Evolutionary conservation across 2,797 vertebrate genomes (phyloP), one percentile per base, ranked within the genome.

Genomic region (Poeciliopsis gracilis): DNA sequence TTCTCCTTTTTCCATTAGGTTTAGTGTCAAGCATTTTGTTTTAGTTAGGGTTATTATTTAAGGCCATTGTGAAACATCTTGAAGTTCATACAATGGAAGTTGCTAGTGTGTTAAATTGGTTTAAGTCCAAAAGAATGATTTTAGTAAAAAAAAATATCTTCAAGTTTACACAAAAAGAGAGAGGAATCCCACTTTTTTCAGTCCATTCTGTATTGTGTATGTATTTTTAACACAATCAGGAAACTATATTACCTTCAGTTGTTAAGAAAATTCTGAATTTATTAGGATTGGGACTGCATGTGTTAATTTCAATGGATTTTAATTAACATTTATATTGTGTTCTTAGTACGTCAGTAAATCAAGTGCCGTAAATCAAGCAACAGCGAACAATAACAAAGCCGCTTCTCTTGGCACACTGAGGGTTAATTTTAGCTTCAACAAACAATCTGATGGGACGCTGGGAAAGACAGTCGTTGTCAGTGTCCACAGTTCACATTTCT

Each of bases 1-100:
- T 75, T 75, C 76, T 81, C 47, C 83, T 69, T 79, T 49, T 63
- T 74, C 55, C 10, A 43, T 69, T 69, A 43, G 66, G 38, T n/a
- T 23, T n/a, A 13, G 11, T 25, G n/a, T 41, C 23, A 2, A 43
- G 25, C 66, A 69, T 69, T 43, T 69, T 69, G 25, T 69, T 10
- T 12, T n/a, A 25, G 20, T 43, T 69, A 43, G 61, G 33, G 61
- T 41, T 6, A 43, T 38, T 69, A 69, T 41, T 43, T 69, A 12
- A 13, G 38, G 38, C 36, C 61, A 66, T 38, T 66, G 33, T 66
- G 16, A 66, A 66, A 66, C 33, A 36, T 5, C 9, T 38, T 38
- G 23, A 33, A 66, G 18, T 66, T 38, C 6, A 69, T 43, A 12
- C 38, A 41, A 43, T 43, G 2, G 25, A 69, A 9, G 66, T 13